Evolutionary conservation across 1,140 invertebrate genomes (phyloP).

Genomic region (Tenebrio molitor): DNA sequence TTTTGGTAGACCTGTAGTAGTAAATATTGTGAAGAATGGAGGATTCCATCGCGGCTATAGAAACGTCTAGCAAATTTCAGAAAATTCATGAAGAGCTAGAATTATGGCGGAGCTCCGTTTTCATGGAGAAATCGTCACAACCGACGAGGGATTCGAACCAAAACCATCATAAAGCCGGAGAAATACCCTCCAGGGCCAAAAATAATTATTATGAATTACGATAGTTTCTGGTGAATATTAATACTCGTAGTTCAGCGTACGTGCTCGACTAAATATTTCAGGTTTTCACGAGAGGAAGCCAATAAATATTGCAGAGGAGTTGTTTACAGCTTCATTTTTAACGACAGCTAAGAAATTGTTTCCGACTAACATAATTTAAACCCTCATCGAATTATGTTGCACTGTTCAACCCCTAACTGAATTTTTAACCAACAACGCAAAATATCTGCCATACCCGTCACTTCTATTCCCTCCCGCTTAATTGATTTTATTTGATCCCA

Average conservation of each 20-base stretch:
- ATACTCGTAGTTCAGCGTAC: too few species aligned
- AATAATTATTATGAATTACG: background rate
- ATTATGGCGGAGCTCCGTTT: background rate
- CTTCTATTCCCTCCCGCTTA: too few species aligned
- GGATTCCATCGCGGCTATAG: background rate
- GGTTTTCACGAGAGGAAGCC: too few species aligned
- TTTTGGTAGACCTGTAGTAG: background rate
- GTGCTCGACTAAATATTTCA: background rate
- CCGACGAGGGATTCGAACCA: background rate
- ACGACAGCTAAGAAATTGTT: background rate
- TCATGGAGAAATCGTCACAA: conserved; percentile 1
- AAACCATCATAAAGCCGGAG: background rate
- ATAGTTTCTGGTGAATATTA: background rate
- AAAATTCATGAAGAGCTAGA: background rate
- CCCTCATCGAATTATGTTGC: background rate
- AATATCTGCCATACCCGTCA: too few species aligned
- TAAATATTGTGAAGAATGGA: background rate
- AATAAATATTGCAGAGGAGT: too few species aligned
- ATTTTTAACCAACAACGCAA: too few species aligned
- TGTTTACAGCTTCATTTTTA: background rate
- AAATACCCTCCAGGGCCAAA: background rate
- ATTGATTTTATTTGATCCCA: too few species aligned
- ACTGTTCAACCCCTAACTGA: too few species aligned
- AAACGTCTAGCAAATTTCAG: background rate
- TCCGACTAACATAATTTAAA: background rate